Evolutionary conservation across 2,888 invertebrate genomes (phyloP), one percentile per base, ranked within the genome.

Genomic region (Scelioninae gen. 2): DNA sequence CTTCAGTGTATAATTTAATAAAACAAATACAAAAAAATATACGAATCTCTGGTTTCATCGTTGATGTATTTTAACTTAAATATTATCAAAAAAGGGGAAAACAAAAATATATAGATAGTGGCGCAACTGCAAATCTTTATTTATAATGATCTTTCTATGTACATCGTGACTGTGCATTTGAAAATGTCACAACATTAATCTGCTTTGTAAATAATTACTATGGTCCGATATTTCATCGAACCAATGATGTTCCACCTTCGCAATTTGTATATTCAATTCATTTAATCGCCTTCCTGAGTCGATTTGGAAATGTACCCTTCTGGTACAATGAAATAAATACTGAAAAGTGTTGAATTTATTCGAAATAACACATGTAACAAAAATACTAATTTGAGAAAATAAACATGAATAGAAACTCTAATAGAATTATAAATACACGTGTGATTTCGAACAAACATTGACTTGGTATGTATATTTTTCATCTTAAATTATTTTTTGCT

Each of bases 141-240:
- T 84, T 80, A 77, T 77, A 77, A 74, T 77, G 78, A 81, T 81
- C 75, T 78, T 79, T 71, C 79, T 83, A 82, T 83, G 76, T 84
- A 84, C 83, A 84, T 76, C 76, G 75, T 77, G 78, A 81, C 79
- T 80, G 78, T 64, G 72, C 50, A 31, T 61, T 48, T 67, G 78
- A 35, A 31, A 52, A 57, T 43, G 63, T 70, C 69, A 70, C 60
- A 65, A 65, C 19, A 50, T 57, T 41, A 43, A 16, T 19, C 35
- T 60, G 37, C 55, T 60, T 57, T 22, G 22, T 65, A 65, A 72
- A 65, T 60, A 72, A 60, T 64, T 57, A 71, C 64, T 63, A 45
- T 6, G 41, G 37, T 64, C 25, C 53, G 50, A 45, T n/a, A 45
- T 10, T 13, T 9, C 43, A 33, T 18, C 33, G 45, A 65, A 72